phyloP scores from a whole-genome alignment of 2,113 vertebrate genomes.

The Gracilinanus agilis region DNA sequence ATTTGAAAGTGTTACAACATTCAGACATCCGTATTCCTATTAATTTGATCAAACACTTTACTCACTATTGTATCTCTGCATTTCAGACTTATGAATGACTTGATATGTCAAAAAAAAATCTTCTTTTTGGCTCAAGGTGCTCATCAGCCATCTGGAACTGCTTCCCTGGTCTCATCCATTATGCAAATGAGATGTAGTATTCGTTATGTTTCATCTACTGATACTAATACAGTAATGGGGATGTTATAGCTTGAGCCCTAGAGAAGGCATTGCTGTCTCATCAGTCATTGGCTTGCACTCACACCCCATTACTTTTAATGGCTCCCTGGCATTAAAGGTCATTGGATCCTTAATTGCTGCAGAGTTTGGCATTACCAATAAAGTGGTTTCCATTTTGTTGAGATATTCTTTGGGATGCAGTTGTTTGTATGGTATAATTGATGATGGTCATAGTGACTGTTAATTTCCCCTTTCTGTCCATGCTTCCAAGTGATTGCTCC shows the following conservation, averaged over 20 bases:
- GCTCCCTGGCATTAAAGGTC: slow-evolving; percentile 75
- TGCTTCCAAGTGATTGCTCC: neutral
- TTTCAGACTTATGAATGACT: slow-evolving; percentile 42
- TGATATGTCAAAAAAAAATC: slow-evolving; percentile 17
- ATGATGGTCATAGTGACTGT: neutral
- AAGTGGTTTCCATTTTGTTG: neutral
- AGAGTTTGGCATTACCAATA: slow-evolving; percentile 60
- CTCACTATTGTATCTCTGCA: slow-evolving; percentile 23
- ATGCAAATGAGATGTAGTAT: slow-evolving; percentile 83
- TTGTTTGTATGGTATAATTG: neutral
- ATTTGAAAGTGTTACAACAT: slow-evolving; percentile 52
- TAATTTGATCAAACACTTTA: slow-evolving; percentile 38
- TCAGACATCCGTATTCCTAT: slow-evolving; percentile 45
- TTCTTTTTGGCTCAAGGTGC: slow-evolving; percentile 81
- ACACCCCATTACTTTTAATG: slow-evolving; percentile 80
- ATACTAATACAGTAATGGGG: slow-evolving; percentile 79
- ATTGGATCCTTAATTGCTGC: slow-evolving; percentile 64
- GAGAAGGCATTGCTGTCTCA: slow-evolving; percentile 76
- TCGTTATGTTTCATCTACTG: slow-evolving; percentile 82
- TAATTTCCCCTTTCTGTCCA: neutral
- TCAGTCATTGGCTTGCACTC: slow-evolving; percentile 76
- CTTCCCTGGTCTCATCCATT: slow-evolving; percentile 79
- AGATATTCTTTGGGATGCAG: neutral
- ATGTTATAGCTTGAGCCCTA: slow-evolving; percentile 70
- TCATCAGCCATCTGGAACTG: slow-evolving; percentile 83